These are phyloP conservation scores for Chloroclystis v-ata DNA, from an alignment of 2,888 invertebrate genomes.

Conservation along the genomic window DNA sequence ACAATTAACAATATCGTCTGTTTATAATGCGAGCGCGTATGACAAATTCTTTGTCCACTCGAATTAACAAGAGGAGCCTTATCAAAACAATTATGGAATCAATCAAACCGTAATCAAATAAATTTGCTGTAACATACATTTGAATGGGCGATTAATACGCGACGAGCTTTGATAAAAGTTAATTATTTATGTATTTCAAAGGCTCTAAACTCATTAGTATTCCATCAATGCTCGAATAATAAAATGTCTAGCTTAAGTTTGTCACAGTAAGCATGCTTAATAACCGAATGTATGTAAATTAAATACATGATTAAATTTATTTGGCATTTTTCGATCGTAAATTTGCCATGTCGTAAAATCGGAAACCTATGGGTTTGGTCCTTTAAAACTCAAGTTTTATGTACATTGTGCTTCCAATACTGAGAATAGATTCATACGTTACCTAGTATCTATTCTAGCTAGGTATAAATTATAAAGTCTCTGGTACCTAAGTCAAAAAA, in stretches of 20 bases:
- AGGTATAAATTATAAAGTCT: too few relatives aligned
- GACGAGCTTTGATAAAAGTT: constrained; percentile 29
- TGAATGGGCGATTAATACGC: constrained; percentile 26
- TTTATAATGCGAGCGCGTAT: constrained; percentile 8
- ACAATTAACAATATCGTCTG: constrained; percentile 14
- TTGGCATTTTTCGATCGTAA: constrained; percentile 17
- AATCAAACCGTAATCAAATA: constrained; percentile 18
- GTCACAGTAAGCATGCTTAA: constrained; percentile 32
- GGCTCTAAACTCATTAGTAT: constrained; percentile 32
- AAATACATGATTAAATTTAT: constrained; percentile 17
- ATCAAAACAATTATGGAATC: constrained; percentile 6
- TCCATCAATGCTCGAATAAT: constrained; percentile 28
- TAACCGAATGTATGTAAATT: constrained; percentile 25
- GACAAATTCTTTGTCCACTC: constrained; percentile 12
- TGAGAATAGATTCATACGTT: neutral
- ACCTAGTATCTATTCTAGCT: neutral
- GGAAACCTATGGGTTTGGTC: neutral
- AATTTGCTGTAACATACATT: constrained; percentile 25
- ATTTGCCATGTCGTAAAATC: constrained; percentile 21
- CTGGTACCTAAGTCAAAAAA: too few relatives aligned
- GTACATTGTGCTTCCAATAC: constrained; percentile 4
- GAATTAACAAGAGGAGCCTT: constrained; percentile 1
- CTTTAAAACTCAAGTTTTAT: neutral
- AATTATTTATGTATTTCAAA: constrained; percentile 29
- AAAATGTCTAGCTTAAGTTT: constrained; percentile 34